Base-by-base conservation (phyloP, 2,888 invertebrate species). In the Platynereis dumerilii region DNA sequence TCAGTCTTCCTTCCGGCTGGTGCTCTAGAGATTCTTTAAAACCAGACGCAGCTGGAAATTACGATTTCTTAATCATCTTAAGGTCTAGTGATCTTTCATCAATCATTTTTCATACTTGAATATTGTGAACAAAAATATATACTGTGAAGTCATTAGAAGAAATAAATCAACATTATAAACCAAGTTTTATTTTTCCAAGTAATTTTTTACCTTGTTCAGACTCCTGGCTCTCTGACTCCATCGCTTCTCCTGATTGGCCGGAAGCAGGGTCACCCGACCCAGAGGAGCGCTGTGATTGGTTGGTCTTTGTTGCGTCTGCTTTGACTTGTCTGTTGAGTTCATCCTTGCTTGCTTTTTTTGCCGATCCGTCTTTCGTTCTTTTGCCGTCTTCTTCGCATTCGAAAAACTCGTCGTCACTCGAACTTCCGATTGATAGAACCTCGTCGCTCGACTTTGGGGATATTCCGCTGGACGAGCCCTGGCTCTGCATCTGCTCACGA, bases 1-100 rank as follows among this genome's bases (percentile, higher is more conserved):
- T 87, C 34, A 90, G 82, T 68, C 93, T 86, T 5, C 93, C 93
- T 57, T 90, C 89, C 0, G 91, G 89, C 70, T 74, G 66, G 29
- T 69, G 66, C 1, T 66, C 59, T 39, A 55, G 44, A 0, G 67
- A 58, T 28, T 66, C 66, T 42, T 59, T 44, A 39, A 65, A 65
- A 1, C 53, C 34, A 7, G 34, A 7, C n/a, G n/a, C n/a, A n/a
- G n/a, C n/a, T n/a, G n/a, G n/a, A 48, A 10, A 39, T 24, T 22
- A 17, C 29, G 24, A n/a, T n/a, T n/a, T n/a, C n/a, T n/a, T n/a
- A n/a, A n/a, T n/a, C n/a, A n/a, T n/a, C n/a, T n/a, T n/a, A n/a
- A n/a, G n/a, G n/a, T n/a, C n/a, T n/a, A n/a, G n/a, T n/a, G n/a
- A n/a, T n/a, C n/a, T n/a, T n/a, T n/a, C n/a, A n/a, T n/a, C n/a